Base-by-base conservation (phyloP, 2,113 vertebrate genomes). In the Furnarius figulus region DNA sequence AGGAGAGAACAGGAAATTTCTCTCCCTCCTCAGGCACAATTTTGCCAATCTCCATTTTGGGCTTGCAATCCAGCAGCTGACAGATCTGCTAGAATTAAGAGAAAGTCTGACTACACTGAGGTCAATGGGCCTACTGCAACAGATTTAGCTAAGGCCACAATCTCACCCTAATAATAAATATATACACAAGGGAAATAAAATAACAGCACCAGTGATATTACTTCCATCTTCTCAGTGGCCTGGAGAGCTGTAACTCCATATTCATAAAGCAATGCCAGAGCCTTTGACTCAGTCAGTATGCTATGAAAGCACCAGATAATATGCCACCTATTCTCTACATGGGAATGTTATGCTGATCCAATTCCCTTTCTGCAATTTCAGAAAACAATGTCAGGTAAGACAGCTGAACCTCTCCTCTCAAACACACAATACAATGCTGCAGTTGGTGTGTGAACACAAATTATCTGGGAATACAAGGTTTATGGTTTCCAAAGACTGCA, bases 1-100 rank as follows among this genome's bases (percentile, higher is more conserved):
- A 92, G 40, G 58, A 80, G 83, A 84, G 65, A 94, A 92, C 37
- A 88, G 65, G 88, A 94, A 88, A 89, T 93, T 93, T 95, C 61
- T 95, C 88, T 87, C 89, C 70, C 33, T 96, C 92, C 94, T 92
- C 83, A 61, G 91, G 93, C 96, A 92, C 61, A 50, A 37, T 95
- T 95, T 92, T 72, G 84, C 70, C 76, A 67, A 59, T 85, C 84
- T 85, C 58, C 68, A 77, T 80, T 93, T 35, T 81, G 35, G 92
- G 61, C 31, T 81, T 67, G 56, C 65, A 67, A 62, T 80, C 50
- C 35, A 67, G 86, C 33, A 87, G 85, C 75, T 83, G 91, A 88
- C 78, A 85, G 49, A 55, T 50, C 61, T 37, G 63, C 63, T 23
- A 20, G 72, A 92, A 84, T 31, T 16, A 63, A 63, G 62, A 46